Evolutionary conservation across 2,888 invertebrate genomes (phyloP), one percentile per base, ranked within the genome.

Genomic region (Operophtera brumata): DNA sequence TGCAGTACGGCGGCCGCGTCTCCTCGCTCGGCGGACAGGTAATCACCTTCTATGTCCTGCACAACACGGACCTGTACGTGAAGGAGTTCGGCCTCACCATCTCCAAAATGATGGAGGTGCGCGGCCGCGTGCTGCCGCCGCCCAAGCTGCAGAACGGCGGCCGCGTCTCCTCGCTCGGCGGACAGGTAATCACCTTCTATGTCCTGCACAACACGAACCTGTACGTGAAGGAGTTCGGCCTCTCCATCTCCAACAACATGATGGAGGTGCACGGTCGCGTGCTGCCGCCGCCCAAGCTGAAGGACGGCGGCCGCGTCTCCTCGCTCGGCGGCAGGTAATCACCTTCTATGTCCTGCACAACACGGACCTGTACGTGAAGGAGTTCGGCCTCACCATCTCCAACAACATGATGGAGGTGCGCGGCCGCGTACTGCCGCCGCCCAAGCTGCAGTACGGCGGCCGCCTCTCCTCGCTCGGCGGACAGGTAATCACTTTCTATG

Each of bases 371-470:
- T 99, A 98, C 82, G 98, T 99, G 57, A 98, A 99, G 84, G 99
- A 99, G 88, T 99, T 99, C 83, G 99, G 99, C 36, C 92, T 99
- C 69, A 97, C 97, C 57, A 99, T 99, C 74, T 97, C 97, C 64
- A 98, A 98, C 83, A 97, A 96, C 74, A 99, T 99, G 99, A 99
- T 99, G 95, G 99, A 99, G 90, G 99, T 99, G 44, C 94, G 99
- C 65, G 99, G 99, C n/a, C 95, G 99, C 37, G 98, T 99, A 37
- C 90, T 99, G 76, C 98, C 98, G 52, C 98, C 99, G 53, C 99
- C 99, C 34, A 99, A 99, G 86, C 92, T 99, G 51, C 99, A 99
- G 84, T 99, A 99, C 82, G 99, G 99, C 67, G 99, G 99, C 60
- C 94, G 99, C 70, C 97, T 97, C 70, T 96, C 97, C 66, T 95